Evolutionary conservation across 2,888 invertebrate genomes (phyloP).

Genomic region (Megalurothrips usitatus): DNA sequence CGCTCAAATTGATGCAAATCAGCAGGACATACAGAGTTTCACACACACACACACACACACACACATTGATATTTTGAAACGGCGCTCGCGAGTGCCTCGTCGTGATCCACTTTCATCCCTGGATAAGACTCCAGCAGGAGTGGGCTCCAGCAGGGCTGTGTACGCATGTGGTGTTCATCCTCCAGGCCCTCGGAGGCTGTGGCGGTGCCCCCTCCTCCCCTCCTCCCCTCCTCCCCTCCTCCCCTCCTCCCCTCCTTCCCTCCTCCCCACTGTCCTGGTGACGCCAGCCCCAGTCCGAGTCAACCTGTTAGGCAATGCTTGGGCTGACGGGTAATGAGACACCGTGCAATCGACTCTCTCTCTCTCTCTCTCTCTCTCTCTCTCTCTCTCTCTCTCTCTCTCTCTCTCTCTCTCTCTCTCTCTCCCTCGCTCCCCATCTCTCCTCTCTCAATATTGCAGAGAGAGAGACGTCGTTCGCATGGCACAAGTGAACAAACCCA

Average conservation of each 20-base stretch:
- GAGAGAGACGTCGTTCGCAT: too few species aligned
- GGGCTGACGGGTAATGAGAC: slow-evolving; percentile 4
- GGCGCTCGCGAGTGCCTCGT: too few species aligned
- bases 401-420: neutral
- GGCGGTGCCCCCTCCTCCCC: neutral
- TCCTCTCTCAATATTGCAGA: too few species aligned
- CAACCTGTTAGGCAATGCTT: slow-evolving; percentile 8
- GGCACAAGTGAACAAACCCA: too few species aligned
- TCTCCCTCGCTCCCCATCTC: neutral
- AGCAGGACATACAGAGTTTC: too few species aligned
- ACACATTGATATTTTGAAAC: too few species aligned
- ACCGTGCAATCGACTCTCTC: neutral
- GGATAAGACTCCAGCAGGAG: neutral
- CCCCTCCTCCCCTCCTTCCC: too few species aligned
- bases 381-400: neutral
- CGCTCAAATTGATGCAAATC: too few species aligned
- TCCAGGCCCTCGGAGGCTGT: neutral
- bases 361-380: too few species aligned
- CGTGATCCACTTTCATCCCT: neutral
- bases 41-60: too few species aligned
- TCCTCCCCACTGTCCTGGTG: neutral
- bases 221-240: neutral
- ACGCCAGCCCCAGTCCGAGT: neutral
- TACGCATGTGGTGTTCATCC: too few species aligned
- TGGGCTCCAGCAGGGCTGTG: neutral